Evolutionary conservation across 2,797 vertebrate genomes (phyloP), one percentile per base, ranked within the genome.

Genomic region (Ataeniobius toweri): DNA sequence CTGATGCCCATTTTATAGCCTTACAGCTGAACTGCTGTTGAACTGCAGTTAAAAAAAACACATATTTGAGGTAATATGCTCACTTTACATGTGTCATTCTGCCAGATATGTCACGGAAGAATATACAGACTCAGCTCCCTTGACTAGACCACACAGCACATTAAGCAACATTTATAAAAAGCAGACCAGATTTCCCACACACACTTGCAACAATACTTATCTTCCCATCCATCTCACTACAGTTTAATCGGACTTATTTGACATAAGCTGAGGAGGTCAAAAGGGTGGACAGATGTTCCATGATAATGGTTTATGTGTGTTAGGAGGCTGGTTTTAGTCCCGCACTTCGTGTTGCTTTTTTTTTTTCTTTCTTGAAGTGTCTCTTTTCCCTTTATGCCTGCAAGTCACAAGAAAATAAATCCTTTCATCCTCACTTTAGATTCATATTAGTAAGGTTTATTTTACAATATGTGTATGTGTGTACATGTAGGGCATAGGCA

Each of bases 251-350:
- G 79, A 84, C 91, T 88, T 76, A 84, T 89, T 86, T 92, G 86
- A 91, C 91, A 86, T 84, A 82, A 78, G 76, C 84, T 83, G 78
- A 83, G 61, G 69, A 79, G 91, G 88, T 91, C 86, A 90, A 87
- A 75, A 76, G 85, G 83, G 83, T 9, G 14, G 88, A 89, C 91
- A 94, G 89, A 93, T 93, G 92, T 86, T 90, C 84, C 76, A 88
- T 73, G 85, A 83, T 85, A 89, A 89, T 89, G 86, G 84, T 82
- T 82, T 86, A 50, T 90, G 68, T 86, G 78, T 81, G 53, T 76
- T 75, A n/a, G 72, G 74, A 73, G 58, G 70, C 73, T 77, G 75
- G 46, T 75, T 82, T 89, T 61, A 55, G 76, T 72, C 65, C 46
- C 65, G 26, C 55, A 68, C 10, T 55, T 55, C 20, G 5, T 24